Percentiles rank a stretch among this genome's conserved stretches.
phyloP scores from a whole-genome alignment of 2,113 vertebrate species.

The Grammomys surdaster region DNA sequence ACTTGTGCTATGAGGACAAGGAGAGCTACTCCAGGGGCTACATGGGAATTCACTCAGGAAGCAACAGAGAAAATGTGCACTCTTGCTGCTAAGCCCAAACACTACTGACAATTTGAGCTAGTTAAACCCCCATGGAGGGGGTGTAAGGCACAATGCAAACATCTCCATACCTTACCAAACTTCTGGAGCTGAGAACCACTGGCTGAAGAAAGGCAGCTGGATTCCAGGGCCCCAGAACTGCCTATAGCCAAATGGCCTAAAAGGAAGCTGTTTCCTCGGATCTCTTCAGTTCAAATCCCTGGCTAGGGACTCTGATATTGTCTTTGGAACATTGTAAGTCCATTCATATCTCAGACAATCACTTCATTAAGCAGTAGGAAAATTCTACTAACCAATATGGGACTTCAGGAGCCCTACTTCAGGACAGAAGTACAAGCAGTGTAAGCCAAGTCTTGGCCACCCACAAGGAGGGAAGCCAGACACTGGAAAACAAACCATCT shows the following conservation, averaged over 20 bases:
- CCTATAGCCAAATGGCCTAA: background rate
- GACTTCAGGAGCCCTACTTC: background rate
- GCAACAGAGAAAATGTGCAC: accelerated
- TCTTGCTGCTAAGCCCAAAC: background rate
- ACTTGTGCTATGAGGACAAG: background rate
- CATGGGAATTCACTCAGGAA: background rate
- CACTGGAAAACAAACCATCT: background rate
- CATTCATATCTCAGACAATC: background rate
- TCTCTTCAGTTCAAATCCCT: background rate
- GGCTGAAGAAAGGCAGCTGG: background rate
- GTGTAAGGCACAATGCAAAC: background rate
- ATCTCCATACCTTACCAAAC: background rate
- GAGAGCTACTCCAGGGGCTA: background rate
- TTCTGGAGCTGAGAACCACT: background rate
- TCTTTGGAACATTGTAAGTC: background rate
- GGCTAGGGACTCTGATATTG: background rate
- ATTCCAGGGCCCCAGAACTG: background rate
- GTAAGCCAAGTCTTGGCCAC: background rate
- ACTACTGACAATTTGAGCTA: background rate
- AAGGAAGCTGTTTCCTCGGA: background rate
- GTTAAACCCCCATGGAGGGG: background rate
- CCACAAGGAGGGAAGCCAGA: background rate
- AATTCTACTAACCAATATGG: background rate
- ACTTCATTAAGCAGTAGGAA: background rate
- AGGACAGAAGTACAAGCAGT: background rate